Evolutionary conservation across 1,140 invertebrate genomes (phyloP), one percentile per base, ranked within the genome.

Genomic region (Heliothis virescens): DNA sequence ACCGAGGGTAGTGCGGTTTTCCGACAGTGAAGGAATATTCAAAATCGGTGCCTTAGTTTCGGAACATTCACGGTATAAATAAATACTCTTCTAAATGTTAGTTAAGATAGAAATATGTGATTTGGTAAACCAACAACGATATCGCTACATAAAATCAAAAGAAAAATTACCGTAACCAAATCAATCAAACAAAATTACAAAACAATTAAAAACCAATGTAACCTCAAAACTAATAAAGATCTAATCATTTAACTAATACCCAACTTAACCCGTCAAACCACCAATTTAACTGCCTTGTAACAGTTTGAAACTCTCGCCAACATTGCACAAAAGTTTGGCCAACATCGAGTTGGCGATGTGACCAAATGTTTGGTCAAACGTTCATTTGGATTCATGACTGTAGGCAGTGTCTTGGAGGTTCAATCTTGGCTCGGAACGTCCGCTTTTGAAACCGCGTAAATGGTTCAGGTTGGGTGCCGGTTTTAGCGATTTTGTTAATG

Each of bases 371-470:
- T 55, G 53, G 72, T 76, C 21, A 65, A 76, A 76, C 47, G 60
- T 76, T 76, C 74, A 76, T 76, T 76, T 76, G 26, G 34, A 76
- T 65, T 53, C 60, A 76, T 65, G 16, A 60, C 74, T 34, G 74
- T n/a, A 65, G 74, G 74, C 74, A 18, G 60, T 76, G 55, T 75
- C 74, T 76, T 65, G 74, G 26, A 76, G 48, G 74, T 48, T 76
- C 74, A 53, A 76, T 76, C 74, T 76, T 76, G 41, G 74, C 21
- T 53, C 34, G 47, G 65, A 15, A 47, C 47, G 18, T 15, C 18
- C 48, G 60, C 59, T 76, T 76, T 76, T 76, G 18, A 76, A 50
- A 53, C 60, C 60, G 74, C 73, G 73, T 76, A 65, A 76, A 76
- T 76, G 48, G 21, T 60, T 47, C 2, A 9, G 74, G 52, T 67